Base-by-base conservation (phyloP, 2,888 invertebrate genomes). In the Doris montereyensis region DNA sequence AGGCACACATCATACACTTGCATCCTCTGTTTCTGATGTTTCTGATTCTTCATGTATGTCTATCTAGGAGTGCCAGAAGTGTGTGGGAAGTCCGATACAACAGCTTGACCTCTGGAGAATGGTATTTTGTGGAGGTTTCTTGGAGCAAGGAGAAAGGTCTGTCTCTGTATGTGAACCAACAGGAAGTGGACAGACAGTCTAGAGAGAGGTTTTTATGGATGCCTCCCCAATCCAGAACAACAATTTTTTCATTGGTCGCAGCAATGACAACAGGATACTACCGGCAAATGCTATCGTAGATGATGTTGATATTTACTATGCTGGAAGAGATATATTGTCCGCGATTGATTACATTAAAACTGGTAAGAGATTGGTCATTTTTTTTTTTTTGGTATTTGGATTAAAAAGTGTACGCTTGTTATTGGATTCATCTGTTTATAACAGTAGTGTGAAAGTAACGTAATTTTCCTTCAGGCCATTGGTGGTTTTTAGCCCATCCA, bases 51-150 rank as follows among this genome's bases (percentile, higher is more conserved):
- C 32, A n/a, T n/a, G n/a, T n/a, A n/a, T n/a, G n/a, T n/a, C n/a
- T n/a, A n/a, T 62, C 5, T 1, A 13, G 80, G 82, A 77, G 74
- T 32, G 73, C 32, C 1, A 72, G 80, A 24, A 78, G 77, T n/a
- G 4, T 57, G 4, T 84, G 84, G 84, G 78, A 81, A 62, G 79
- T 80, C 13, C 73, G 78, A 26, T 83, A 78, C 77, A 73, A 58
- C 32, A 65, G 77, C 10, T 76, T 82, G 52, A 26, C n/a, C 58
- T 76, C 82, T 1, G 86, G 85, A 17, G 77, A 41, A 26, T 91
- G 90, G 90, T 88, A 89, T 81, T 91, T 88, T 82, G 76, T 90
- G 21, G 91, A 91, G 83, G 74, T 89, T 32, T 87, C 89, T 2
- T 91, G 90, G 89, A 77, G 78, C 30, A 76, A 52, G 5, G 78